Evolutionary conservation across 2,113 vertebrate genomes (phyloP), one percentile per base, ranked within the genome.

Genomic region (Chaetops frenatus): DNA sequence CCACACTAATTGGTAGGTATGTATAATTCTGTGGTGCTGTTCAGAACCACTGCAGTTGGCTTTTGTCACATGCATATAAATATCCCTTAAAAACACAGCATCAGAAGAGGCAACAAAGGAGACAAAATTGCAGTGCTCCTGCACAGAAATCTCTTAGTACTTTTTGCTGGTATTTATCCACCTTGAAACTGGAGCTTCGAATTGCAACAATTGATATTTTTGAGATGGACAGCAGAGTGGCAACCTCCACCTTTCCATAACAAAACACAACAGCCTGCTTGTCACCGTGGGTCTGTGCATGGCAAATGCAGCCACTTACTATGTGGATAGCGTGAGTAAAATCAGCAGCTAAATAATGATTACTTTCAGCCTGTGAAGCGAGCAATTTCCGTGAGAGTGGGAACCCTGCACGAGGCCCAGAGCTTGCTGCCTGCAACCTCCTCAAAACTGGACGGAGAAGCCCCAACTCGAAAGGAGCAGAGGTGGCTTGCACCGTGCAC

Each of bases 31-130:
- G 0, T 2, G 22, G 40, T 18, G 38, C 48, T 81, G 28, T 21
- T 64, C 67, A 54, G 29, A 88, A 35, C 50, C n/a, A 15, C 40
- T 1, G 3, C 0, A 0, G 4, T 3, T 73, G 35, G 18, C 40
- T 89, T 93, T 74, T 67, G 70, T 48, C 81, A 72, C 47, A 12
- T 1, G 28, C 35, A 33, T 36, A 77, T 35, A 70, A 85, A 78
- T 64, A 81, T 40, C 45, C 54, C 42, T 62, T 38, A 47, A 45
- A 35, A 48, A 23, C 29, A 48, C n/a, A 44, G 44, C 38, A 73
- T 67, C 54, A 47, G 60, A 93, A 80, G 42, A 71, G 38, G 47
- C 9, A 48, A 50, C 51, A 77, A 78, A 87, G 53, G 53, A 76
- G 50, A 91, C 25, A 48, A 92, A 71, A 56, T 44, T 84, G 42